A percentile compares a stretch with the other conserved stretches of the same genome.
Evolutionary conservation across 2,113 vertebrate genomes (phyloP).

Genomic region (Esox niger): DNA sequence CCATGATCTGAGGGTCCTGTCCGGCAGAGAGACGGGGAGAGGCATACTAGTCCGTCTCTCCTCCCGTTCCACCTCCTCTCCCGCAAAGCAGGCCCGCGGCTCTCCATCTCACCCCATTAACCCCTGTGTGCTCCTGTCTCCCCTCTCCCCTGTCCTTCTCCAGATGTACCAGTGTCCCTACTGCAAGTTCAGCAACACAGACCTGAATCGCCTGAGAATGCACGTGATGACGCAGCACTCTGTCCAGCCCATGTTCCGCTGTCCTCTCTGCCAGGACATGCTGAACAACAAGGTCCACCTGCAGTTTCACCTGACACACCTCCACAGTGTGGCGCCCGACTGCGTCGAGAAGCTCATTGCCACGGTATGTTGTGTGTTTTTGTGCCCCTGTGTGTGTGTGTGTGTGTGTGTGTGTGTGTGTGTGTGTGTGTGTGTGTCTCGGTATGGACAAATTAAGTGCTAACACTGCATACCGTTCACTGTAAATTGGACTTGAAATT

Average conservation of each 20-base stretch:
- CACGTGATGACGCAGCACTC: constrained; percentile 99
- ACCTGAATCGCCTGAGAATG: constrained; percentile 93
- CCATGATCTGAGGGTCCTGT: constrained; percentile 63
- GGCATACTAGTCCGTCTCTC: background rate
- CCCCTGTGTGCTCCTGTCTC: constrained; percentile 15
- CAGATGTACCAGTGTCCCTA: constrained; percentile 98
- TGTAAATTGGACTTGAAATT: no score
- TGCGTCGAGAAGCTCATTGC: constrained; percentile 97
- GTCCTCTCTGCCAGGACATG: constrained; percentile 98
- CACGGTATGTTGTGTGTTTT: constrained; percentile 76
- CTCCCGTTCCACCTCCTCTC: constrained; percentile 36
- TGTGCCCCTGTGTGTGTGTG: background rate
- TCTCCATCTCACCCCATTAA: constrained; percentile 44
- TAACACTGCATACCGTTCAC: background rate
- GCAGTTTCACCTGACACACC: constrained; percentile 98
- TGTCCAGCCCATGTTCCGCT: constrained; percentile 94
- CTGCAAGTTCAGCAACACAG: constrained; percentile 95
- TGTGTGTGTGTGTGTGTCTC: no score
- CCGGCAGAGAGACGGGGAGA: constrained; percentile 38
- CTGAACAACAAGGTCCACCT: constrained; percentile 99
- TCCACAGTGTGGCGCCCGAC: constrained; percentile 97
- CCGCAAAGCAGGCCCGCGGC: constrained; percentile 27
- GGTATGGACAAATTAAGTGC: background rate
- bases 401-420: no score
- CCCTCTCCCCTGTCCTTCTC: background rate